A percentile compares a stretch with the other conserved stretches of the same genome.
Evolutionary conservation across 2,888 invertebrate species (phyloP).

Genomic region (Arctia plantaginis): DNA sequence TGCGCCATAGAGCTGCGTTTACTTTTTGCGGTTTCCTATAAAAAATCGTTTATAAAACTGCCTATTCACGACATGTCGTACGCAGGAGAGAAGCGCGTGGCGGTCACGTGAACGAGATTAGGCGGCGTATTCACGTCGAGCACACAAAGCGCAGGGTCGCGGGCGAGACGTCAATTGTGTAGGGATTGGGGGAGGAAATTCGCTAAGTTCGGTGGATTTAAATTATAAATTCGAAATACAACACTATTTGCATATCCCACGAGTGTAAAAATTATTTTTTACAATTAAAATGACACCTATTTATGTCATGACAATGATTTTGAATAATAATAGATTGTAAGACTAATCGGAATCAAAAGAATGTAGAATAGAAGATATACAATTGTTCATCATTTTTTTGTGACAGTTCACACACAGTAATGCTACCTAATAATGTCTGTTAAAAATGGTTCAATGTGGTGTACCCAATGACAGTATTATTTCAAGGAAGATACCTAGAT

Average conservation of each 20-base stretch:
- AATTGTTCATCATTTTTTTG: too few relatives aligned
- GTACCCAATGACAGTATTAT: too few relatives aligned
- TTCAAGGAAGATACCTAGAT: too few relatives aligned
- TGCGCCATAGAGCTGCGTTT: conserved; percentile 59
- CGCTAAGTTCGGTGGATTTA: conserved; percentile 83
- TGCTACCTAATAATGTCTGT: too few relatives aligned
- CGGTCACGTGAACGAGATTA: conserved; percentile 83
- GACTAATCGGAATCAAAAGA: not conserved
- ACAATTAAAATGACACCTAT: conserved; percentile 47
- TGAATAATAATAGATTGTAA: conserved; percentile 22
- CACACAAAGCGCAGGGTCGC: conserved; percentile 77
- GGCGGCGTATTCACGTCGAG: conserved; percentile 79
- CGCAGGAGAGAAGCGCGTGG: conserved; percentile 79
- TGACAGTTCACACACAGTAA: too few relatives aligned
- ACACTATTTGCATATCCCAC: conserved; percentile 86
- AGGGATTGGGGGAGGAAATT: conserved; percentile 79
- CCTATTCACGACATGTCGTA: conserved; percentile 74
- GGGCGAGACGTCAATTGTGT: conserved; percentile 81
- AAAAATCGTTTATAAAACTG: conserved; percentile 61
- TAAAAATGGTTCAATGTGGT: too few relatives aligned
- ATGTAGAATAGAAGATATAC: not conserved
- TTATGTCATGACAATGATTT: conserved; percentile 38
- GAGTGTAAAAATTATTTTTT: conserved; percentile 57
- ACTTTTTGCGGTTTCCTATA: conserved; percentile 30
- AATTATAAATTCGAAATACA: conserved; percentile 82